A percentile compares a stretch with the other conserved stretches of the same genome.
These are phyloP conservation scores for Euphydryas editha DNA, from an alignment of 2,888 invertebrate species.

Conservation along the genomic window DNA sequence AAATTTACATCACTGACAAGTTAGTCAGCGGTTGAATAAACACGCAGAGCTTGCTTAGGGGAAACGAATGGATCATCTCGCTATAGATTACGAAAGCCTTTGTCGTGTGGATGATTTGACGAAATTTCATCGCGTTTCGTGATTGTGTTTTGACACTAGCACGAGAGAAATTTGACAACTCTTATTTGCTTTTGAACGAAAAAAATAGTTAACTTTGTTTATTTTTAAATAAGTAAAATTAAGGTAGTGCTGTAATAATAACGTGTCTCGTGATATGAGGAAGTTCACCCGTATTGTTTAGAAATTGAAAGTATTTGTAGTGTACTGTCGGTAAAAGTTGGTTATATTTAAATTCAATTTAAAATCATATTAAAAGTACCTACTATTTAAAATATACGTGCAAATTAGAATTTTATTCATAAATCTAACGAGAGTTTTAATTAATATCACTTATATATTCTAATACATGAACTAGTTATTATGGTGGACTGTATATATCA, in stretches of 20 bases:
- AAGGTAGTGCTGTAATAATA: conserved; percentile 14
- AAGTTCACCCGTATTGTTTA: conserved; percentile 12
- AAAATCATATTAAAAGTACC: neutral
- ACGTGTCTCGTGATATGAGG: conserved; percentile 15
- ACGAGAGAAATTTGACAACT: conserved; percentile 58
- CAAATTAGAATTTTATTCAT: neutral
- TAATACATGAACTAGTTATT: too few relatives aligned
- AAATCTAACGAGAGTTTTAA: neutral
- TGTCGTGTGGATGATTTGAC: conserved; percentile 36
- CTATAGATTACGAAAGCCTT: conserved; percentile 31
- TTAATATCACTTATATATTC: too few relatives aligned
- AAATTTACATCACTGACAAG: neutral
- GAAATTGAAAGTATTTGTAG: conserved; percentile 24
- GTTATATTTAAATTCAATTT: conserved; percentile 4
- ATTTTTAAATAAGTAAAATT: conserved; percentile 7
- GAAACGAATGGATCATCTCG: conserved; percentile 29
- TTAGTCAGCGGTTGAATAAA: conserved; percentile 21
- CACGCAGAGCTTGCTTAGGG: conserved; percentile 25
- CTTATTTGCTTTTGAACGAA: conserved; percentile 46
- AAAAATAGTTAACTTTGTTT: neutral
- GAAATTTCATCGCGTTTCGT: conserved; percentile 31
- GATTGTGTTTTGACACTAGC: conserved; percentile 51
- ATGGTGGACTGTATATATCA: too few relatives aligned
- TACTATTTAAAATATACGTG: neutral
- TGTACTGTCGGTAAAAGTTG: neutral